A percentile compares a stretch with the other conserved stretches of the same genome.
Conservation (phyloP, 2,113 vertebrate species). For the Miniopterus natalensis region DNA sequence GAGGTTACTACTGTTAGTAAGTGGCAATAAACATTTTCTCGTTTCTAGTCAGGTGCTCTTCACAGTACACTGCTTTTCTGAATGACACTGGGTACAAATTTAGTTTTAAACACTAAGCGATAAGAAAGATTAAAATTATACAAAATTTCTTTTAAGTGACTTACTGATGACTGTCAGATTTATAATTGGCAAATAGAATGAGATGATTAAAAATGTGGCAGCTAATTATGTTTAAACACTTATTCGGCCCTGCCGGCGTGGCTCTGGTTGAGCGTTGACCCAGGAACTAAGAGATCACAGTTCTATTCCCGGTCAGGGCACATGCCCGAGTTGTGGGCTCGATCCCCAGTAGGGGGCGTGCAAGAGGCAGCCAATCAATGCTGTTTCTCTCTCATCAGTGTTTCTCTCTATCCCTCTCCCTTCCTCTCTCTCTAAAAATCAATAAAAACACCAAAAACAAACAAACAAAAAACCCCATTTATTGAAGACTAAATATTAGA, state of each 20-base stretch:
- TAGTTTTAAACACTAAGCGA: background rate
- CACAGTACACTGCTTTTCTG: background rate
- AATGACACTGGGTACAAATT: slow-evolving; percentile 19
- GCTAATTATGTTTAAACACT: slow-evolving; percentile 26
- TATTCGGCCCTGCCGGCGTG: background rate
- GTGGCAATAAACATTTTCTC: background rate
- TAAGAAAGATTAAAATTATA: slow-evolving; percentile 34
- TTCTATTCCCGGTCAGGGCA: too few species aligned
- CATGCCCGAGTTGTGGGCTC: too few species aligned
- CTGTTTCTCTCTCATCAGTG: too few species aligned
- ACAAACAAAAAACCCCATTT: too few species aligned
- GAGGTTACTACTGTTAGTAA: background rate
- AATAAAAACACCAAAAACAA: too few species aligned
- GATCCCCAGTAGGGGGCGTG: too few species aligned
- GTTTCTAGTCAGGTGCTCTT: background rate
- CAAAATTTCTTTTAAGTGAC: slow-evolving; percentile 6
- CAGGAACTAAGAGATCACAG: too few species aligned
- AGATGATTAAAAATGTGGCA: slow-evolving; percentile 8
- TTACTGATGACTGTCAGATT: slow-evolving; percentile 12
- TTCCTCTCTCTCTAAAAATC: too few species aligned
- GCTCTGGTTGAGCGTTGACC: too few species aligned
- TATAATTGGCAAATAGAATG: slow-evolving; percentile 10
- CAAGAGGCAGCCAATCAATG: too few species aligned
- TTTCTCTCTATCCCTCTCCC: too few species aligned
- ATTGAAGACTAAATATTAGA: background rate